A percentile compares a stretch with the other conserved stretches of the same genome.
Conservation (phyloP, 2,113 vertebrate genomes). For the Phoxinus phoxinus region DNA sequence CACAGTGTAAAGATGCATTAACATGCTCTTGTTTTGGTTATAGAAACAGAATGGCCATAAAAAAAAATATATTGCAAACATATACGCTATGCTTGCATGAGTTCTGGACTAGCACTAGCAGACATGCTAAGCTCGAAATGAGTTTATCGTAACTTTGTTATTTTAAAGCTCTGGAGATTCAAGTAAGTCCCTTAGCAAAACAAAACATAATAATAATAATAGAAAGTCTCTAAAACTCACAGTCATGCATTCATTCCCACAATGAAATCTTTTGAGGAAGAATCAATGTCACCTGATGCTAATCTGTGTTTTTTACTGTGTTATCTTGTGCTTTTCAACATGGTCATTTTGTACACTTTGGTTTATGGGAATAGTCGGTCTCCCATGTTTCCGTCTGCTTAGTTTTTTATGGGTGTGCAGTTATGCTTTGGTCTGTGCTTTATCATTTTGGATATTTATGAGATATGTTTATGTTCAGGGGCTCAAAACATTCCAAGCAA, state of each 20-base stretch:
- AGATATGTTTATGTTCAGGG: conserved; percentile 23
- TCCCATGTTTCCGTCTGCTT: conserved; percentile 60
- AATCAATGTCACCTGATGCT: conserved; percentile 64
- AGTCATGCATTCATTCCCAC: conserved; percentile 58
- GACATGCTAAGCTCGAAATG: conserved; percentile 62
- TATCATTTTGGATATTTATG: conserved; percentile 72
- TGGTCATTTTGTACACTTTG: conserved; percentile 76
- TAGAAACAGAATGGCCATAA: conserved; percentile 42
- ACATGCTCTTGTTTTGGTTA: conserved; percentile 68
- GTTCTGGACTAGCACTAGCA: conserved; percentile 53
- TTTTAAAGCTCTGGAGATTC: conserved; percentile 80
- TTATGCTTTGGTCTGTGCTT: conserved; percentile 82
- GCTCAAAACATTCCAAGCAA: neutral
- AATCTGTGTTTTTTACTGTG: conserved; percentile 23
- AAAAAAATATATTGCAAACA: conserved; percentile 56
- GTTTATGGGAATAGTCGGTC: conserved; percentile 69
- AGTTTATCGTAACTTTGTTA: conserved; percentile 63
- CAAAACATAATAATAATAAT: too few relatives aligned
- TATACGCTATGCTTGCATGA: neutral
- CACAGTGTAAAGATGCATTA: conserved; percentile 23
- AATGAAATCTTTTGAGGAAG: conserved; percentile 65
- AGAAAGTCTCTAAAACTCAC: conserved; percentile 43
- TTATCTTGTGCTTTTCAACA: conserved; percentile 39
- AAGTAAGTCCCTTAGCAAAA: conserved; percentile 73
- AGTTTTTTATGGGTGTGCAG: conserved; percentile 67